Percentiles rank a stretch among this genome's conserved stretches.
Conservation (phyloP, 1,140 invertebrate genomes). For the Lethrus apterus region DNA sequence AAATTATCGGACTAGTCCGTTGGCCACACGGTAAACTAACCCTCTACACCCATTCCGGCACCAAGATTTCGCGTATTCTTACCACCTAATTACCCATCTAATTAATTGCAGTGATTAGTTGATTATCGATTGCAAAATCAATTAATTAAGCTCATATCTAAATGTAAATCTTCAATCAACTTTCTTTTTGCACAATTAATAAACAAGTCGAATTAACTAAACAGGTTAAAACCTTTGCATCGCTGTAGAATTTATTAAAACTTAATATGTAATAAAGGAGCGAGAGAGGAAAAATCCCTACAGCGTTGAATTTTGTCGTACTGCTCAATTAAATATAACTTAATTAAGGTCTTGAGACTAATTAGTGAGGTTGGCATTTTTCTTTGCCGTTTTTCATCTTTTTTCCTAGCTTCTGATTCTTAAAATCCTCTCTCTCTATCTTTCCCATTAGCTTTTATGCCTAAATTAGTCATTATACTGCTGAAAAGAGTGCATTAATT, state of each 20-base stretch:
- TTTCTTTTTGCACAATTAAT: background rate
- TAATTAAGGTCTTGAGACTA: slow-evolving; percentile 58
- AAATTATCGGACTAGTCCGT: slow-evolving; percentile 12
- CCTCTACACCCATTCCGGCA: slow-evolving; percentile 3
- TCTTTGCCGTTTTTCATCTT: slow-evolving; percentile 21
- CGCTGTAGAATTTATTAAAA: background rate
- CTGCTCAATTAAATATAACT: slow-evolving; percentile 57
- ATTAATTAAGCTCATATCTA: background rate
- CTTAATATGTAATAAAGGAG: background rate
- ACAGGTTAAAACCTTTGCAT: background rate
- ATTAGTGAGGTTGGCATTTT: slow-evolving; percentile 46
- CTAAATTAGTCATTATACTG: slow-evolving; percentile 35
- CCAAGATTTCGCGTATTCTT: slow-evolving; percentile 7
- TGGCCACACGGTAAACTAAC: slow-evolving; percentile 1
- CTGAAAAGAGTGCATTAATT: slow-evolving; percentile 22
- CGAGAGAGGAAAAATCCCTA: slow-evolving; percentile 17
- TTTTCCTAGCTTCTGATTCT: background rate
- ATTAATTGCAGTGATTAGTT: slow-evolving; percentile 11
- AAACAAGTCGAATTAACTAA: background rate
- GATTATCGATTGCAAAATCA: slow-evolving; percentile 3
- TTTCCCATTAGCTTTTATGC: slow-evolving; percentile 34
- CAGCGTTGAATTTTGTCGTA: slow-evolving; percentile 18
- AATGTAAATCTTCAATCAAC: slow-evolving; percentile 1
- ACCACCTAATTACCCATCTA: slow-evolving; percentile 6
- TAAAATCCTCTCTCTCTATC: slow-evolving; percentile 20